These are phyloP conservation scores for Drosophila prostipennis DNA, from an alignment of 2,888 invertebrate species.

Conservation along the genomic window DNA sequence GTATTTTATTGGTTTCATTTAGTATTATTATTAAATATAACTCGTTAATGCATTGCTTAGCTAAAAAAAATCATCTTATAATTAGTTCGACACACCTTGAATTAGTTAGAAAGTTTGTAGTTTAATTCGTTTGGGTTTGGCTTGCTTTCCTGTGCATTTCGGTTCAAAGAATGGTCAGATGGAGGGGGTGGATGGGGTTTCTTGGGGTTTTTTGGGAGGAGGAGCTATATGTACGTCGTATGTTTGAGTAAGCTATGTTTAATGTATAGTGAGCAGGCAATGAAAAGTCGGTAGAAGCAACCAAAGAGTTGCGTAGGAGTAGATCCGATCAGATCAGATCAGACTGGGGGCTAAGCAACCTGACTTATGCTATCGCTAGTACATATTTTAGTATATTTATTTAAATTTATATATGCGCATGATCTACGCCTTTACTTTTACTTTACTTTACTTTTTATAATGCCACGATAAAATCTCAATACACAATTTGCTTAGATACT, in stretches of 20 bases:
- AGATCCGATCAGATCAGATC: constrained; percentile 6
- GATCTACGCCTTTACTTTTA: constrained; percentile 21
- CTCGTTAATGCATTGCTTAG: constrained; percentile 74
- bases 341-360: constrained; percentile 46
- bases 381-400: constrained; percentile 32
- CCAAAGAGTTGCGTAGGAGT: constrained; percentile 15
- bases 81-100: constrained; percentile 73
- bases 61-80: constrained; percentile 75
- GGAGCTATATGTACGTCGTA: constrained; percentile 17
- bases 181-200: not conserved
- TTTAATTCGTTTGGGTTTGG: constrained; percentile 25
- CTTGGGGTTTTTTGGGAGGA: not conserved
- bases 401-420: constrained; percentile 28
- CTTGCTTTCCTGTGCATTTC: constrained; percentile 13
- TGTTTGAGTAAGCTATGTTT: constrained; percentile 29
- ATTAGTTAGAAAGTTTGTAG: constrained; percentile 56
- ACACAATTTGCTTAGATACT: constrained; percentile 66
- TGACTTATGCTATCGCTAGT: constrained; percentile 38
- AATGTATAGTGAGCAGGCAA: constrained; percentile 34
- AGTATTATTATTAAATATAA: constrained; percentile 67
- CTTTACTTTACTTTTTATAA: constrained; percentile 35
- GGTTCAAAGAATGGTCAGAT: not conserved
- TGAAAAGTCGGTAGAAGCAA: constrained; percentile 28
- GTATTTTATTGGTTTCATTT: constrained; percentile 55
- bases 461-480: constrained; percentile 72